These are phyloP conservation scores for Helogale parvula DNA, from an alignment of 2,113 vertebrate genomes.

Conservation along the genomic window DNA sequence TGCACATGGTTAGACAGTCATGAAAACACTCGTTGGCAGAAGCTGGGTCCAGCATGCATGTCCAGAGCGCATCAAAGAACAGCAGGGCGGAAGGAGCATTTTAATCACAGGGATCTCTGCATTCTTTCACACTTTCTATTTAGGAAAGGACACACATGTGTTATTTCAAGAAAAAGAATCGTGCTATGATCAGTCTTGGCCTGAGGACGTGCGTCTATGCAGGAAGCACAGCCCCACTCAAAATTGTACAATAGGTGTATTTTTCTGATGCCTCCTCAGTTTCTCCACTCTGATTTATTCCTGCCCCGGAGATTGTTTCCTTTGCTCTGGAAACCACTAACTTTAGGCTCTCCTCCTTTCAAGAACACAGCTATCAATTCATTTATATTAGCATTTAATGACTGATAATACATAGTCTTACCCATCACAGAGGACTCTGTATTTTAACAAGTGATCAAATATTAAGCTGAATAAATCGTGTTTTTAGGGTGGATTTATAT, in stretches of 20 bases:
- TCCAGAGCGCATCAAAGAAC: background rate
- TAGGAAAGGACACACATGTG: background rate
- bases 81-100: background rate
- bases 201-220: background rate
- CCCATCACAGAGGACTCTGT: background rate
- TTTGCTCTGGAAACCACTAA: background rate
- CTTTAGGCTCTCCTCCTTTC: background rate
- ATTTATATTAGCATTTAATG: background rate
- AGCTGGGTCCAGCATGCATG: background rate
- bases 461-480: background rate
- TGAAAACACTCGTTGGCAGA: rapidly evolving
- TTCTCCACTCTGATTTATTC: background rate
- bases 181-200: background rate
- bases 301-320: background rate
- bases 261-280: background rate
- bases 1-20: background rate
- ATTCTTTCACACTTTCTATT: background rate
- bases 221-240: background rate
- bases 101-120: background rate
- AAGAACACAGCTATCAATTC: background rate
- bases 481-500: background rate
- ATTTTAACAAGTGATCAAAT: background rate
- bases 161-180: background rate
- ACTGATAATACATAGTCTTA: background rate
- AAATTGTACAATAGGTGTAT: background rate